A percentile compares a stretch with the other conserved stretches of the same genome.
These are phyloP conservation scores for Halictus quadricinctus DNA, from an alignment of 2,888 invertebrate genomes.

Conservation along the genomic window DNA sequence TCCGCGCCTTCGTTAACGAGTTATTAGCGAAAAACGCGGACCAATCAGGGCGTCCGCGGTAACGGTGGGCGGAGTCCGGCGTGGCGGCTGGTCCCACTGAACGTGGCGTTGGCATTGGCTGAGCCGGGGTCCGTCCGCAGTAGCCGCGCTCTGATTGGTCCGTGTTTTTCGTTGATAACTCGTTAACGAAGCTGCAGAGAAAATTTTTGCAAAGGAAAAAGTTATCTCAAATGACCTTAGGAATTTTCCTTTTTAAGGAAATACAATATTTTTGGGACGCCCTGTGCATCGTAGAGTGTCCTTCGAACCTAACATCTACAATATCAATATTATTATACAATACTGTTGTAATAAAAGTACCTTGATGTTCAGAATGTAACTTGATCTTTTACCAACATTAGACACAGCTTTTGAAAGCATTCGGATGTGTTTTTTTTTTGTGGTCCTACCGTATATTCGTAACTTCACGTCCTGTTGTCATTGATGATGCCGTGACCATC, in stretches of 20 bases:
- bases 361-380: conserved; percentile 26
- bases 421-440: conserved; percentile 12
- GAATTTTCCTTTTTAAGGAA: not conserved
- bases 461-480: conserved; percentile 58
- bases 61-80: too few relatives aligned
- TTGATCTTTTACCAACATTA: conserved; percentile 14
- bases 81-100: too few relatives aligned
- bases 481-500: conserved; percentile 66
- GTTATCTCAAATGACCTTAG: not conserved
- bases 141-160: too few relatives aligned
- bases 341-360: conserved; percentile 17
- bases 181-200: not conserved
- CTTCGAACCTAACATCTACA: not conserved
- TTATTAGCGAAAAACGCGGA: not conserved
- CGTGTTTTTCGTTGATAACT: too few relatives aligned
- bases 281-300: not conserved
- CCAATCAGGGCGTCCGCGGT: too few relatives aligned
- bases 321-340: conserved; percentile 8
- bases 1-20: not conserved
- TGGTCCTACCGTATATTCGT: conserved; percentile 27
- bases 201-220: not conserved
- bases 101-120: too few relatives aligned
- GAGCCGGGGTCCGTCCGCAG: too few relatives aligned
- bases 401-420: conserved; percentile 13
- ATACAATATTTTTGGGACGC: not conserved